These are phyloP conservation scores for Atopsyche davidsoni DNA, from an alignment of 1,140 invertebrate genomes.

Conservation along the genomic window DNA sequence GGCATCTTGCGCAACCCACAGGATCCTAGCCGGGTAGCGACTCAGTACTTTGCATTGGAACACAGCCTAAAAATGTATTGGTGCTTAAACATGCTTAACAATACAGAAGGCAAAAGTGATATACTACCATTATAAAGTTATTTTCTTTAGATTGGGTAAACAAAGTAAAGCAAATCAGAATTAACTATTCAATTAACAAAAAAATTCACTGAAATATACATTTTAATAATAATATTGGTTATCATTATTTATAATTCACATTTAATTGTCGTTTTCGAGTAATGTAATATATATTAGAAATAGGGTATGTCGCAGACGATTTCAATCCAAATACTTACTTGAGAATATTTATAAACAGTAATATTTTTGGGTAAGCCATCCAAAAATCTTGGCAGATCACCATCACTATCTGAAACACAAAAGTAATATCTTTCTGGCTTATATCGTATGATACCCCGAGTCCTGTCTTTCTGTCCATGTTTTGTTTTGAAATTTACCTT, in stretches of 20 bases:
- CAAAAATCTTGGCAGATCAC: conserved; percentile 21
- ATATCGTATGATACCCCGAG: not conserved
- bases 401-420: conserved; percentile 23
- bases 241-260: not conserved
- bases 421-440: not conserved
- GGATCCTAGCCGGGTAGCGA: conserved; percentile 9
- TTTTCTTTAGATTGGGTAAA: no score
- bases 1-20: conserved; percentile 17
- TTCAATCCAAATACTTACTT: no score
- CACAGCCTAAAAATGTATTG: conserved; percentile 20
- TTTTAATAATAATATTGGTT: conserved; percentile 3
- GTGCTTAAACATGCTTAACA: not conserved
- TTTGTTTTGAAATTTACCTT: conserved; percentile 10
- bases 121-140: no score
- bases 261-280: no score
- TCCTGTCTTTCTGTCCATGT: no score
- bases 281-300: no score
- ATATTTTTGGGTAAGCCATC: conserved; percentile 25
- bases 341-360: conserved; percentile 22
- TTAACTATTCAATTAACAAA: no score
- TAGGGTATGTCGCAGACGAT: no score
- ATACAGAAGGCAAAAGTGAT: not conserved
- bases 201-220: no score
- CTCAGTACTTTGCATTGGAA: conserved; percentile 28
- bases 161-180: no score